phyloP scores from a whole-genome alignment of 2,113 vertebrate species.

The Anguilla japonica region DNA sequence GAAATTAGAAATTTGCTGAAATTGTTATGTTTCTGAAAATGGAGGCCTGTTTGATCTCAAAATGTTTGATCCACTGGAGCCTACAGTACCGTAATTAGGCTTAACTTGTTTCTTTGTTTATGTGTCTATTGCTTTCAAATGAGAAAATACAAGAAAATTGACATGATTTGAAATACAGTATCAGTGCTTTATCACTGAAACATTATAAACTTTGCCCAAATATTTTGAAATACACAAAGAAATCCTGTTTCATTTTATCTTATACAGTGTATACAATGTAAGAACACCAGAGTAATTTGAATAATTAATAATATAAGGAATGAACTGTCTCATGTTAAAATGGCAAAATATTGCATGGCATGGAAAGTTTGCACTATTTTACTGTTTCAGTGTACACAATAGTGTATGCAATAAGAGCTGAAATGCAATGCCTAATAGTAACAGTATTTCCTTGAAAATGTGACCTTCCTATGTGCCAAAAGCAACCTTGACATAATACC shows the following conservation, averaged over 20 bases:
- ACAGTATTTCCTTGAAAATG: constrained; percentile 8
- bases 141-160: neutral
- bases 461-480: neutral
- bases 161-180: neutral
- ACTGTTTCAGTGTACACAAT: no score
- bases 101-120: neutral
- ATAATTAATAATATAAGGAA: neutral
- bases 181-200: no score
- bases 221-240: no score
- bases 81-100: neutral
- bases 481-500: neutral
- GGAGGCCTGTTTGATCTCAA: neutral
- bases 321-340: neutral
- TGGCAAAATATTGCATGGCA: neutral
- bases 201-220: no score
- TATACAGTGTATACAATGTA: no score
- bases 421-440: neutral
- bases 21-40: neutral
- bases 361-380: neutral
- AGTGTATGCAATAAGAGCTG: no score
- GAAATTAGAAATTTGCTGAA: neutral
- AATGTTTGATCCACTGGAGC: neutral
- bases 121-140: neutral
- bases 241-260: no score
- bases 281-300: no score